These are phyloP conservation scores for Polyodon spathula DNA, from an alignment of 2,113 vertebrate genomes.

Conservation along the genomic window DNA sequence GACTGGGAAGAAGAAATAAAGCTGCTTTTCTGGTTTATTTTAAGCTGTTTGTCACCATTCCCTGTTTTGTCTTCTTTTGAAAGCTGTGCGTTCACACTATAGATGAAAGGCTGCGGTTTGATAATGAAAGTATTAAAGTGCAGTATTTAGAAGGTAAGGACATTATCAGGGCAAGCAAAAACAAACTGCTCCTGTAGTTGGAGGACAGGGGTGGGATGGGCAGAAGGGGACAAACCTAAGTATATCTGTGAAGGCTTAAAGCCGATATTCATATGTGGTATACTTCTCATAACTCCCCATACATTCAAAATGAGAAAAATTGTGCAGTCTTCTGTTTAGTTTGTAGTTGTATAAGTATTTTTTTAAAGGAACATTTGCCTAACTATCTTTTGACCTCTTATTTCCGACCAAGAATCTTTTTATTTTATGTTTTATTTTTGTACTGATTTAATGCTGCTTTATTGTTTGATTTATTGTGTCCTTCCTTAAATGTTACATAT, in stretches of 20 bases:
- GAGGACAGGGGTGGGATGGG: too few species aligned
- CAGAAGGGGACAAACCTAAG: too few species aligned
- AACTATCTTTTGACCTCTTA: background rate
- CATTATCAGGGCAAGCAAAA: too few species aligned
- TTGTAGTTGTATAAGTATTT: too few species aligned
- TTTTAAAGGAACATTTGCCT: background rate
- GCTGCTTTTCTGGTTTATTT: conserved; percentile 23
- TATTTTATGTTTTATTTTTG: conserved; percentile 12
- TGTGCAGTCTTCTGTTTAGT: too few species aligned
- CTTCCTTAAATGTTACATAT: background rate
- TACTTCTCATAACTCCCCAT: too few species aligned
- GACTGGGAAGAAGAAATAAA: conserved; percentile 23
- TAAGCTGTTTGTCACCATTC: conserved; percentile 21
- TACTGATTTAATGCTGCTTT: conserved; percentile 6
- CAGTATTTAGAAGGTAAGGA: too few species aligned
- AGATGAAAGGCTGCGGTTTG: background rate
- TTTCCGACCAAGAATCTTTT: conserved; percentile 12
- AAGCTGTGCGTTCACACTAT: background rate
- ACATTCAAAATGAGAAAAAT: too few species aligned
- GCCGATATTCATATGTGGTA: too few species aligned
- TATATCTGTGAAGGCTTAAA: too few species aligned
- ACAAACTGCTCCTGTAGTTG: too few species aligned
- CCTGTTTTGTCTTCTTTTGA: conserved; percentile 11
- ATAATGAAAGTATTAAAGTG: too few species aligned
- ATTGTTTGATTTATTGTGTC: conserved; percentile 5